Base-by-base conservation (phyloP, 1,140 invertebrate species). In the Zaprionus kolodkinae region DNA sequence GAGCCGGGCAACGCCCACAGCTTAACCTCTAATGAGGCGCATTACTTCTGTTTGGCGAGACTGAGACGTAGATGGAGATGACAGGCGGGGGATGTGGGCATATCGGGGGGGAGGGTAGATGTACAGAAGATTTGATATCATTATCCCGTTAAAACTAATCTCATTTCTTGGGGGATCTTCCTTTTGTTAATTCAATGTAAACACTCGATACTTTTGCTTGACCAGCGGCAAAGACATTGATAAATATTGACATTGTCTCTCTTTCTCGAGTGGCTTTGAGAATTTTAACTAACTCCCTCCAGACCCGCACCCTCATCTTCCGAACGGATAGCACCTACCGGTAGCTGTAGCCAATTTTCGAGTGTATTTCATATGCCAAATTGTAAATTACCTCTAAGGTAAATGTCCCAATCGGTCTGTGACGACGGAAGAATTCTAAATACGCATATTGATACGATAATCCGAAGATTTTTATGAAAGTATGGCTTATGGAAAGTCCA, bases 121-220 rank as follows among this genome's bases (percentile, higher is more conserved):
- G 33, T n/a, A 12, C 7, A 36, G 13, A 9, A 89, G 84, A 88
- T 89, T 89, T 88, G 85, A 88, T 81, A 88, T 88, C 85, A 88
- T 88, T 88, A 88, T 88, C 81, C 85, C 78, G 79, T 88, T 78
- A 78, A 76, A 88, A 81, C 78, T 81, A 89, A 88, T 89, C 81
- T 73, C 79, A 72, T 66, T 56, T 50, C 38, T 66, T 11, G 65
- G 59, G 13, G 60, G 36, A 61, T 55, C 62, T 60, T 40, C 45
- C 9, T 84, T 84, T 70, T 81, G 81, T 81, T 88, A 81, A 88
- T 88, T 78, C 78, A 72, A 55, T 76, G 81, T 70, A 85, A 88
- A 88, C 84, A 88, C 65, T 82, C 70, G 81, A 67, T 52, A 38
- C 67, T 36, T 25, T 64, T 57, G 38, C 3, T 36, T 36, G 57